phyloP scores from a whole-genome alignment of 2,113 vertebrate genomes.

The Neodon shergylaensis region DNA sequence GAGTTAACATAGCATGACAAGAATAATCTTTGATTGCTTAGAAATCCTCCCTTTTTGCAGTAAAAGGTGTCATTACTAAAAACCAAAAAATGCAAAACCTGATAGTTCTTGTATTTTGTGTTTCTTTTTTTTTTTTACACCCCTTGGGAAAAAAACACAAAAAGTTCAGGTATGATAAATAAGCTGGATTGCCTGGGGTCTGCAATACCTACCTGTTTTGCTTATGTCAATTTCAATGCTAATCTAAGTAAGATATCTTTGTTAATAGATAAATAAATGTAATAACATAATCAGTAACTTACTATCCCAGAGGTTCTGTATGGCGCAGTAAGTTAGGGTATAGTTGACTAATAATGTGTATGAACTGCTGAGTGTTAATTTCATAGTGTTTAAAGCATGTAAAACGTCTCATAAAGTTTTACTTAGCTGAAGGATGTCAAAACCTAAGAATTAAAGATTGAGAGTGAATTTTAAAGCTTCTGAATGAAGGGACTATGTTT shows the following conservation, averaged over 20 bases:
- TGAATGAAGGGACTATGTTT: constrained; percentile 42
- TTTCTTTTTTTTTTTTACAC: constrained; percentile 31
- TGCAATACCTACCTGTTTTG: neutral
- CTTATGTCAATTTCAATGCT: constrained; percentile 37
- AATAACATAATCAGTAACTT: neutral
- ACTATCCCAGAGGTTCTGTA: neutral
- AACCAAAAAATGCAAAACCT: neutral
- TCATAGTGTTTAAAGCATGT: neutral
- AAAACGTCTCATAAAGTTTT: constrained; percentile 46
- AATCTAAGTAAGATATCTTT: constrained; percentile 40
- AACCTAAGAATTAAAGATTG: constrained; percentile 28
- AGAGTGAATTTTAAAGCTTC: constrained; percentile 12
- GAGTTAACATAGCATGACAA: neutral
- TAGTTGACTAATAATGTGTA: neutral
- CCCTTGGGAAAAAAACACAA: neutral
- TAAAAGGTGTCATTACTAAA: constrained; percentile 37
- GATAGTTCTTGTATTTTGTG: neutral
- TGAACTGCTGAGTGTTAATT: constrained; percentile 44
- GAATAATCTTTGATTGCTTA: constrained; percentile 47
- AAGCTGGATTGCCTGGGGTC: neutral
- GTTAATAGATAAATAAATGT: constrained; percentile 13
- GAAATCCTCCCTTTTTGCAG: neutral
- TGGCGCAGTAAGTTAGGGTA: neutral
- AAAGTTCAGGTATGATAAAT: neutral
- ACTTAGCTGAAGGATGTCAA: neutral